Conservation (phyloP, 2,113 vertebrate species). For the Pseudopodoces humilis region DNA sequence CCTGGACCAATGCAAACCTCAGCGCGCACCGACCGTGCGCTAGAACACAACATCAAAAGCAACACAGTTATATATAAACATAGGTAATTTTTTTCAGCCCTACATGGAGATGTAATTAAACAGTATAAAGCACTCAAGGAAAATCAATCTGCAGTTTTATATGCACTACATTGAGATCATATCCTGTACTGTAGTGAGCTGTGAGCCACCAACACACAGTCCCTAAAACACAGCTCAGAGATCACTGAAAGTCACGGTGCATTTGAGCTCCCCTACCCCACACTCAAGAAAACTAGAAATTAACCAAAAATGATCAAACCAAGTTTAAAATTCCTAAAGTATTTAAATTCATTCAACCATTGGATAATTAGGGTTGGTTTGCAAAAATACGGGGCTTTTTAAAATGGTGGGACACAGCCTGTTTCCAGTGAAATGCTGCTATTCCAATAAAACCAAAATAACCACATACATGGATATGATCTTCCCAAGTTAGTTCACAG, state of each 20-base stretch:
- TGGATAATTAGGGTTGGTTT: conserved; percentile 22
- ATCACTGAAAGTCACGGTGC: conserved; percentile 63
- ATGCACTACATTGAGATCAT: conserved; percentile 79
- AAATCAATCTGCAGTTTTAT: conserved; percentile 80
- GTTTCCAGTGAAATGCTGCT: conserved; percentile 65
- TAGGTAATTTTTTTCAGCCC: conserved; percentile 83
- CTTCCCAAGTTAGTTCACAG: conserved; percentile 74
- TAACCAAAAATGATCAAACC: conserved; percentile 68
- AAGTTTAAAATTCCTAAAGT: conserved; percentile 74
- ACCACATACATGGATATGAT: conserved; percentile 82
- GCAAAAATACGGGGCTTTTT: conserved; percentile 25
- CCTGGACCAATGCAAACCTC: conserved; percentile 75
- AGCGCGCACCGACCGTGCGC: conserved; percentile 60
- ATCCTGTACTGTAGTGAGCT: conserved; percentile 78
- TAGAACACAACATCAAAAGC: conserved; percentile 82
- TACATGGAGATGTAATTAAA: conserved; percentile 87
- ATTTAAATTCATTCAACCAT: conserved; percentile 68
- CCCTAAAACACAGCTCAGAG: conserved; percentile 66
- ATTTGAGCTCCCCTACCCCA: conserved; percentile 37
- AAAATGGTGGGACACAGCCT: conserved; percentile 53
- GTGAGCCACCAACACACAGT: conserved; percentile 57
- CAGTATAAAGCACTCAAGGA: conserved; percentile 88
- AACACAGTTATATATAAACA: conserved; percentile 85
- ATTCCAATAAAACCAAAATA: conserved; percentile 67
- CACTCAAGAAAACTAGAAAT: conserved; percentile 75